Conservation (phyloP, 2,797 vertebrate species). For the Pseudochirops cupreus region DNA sequence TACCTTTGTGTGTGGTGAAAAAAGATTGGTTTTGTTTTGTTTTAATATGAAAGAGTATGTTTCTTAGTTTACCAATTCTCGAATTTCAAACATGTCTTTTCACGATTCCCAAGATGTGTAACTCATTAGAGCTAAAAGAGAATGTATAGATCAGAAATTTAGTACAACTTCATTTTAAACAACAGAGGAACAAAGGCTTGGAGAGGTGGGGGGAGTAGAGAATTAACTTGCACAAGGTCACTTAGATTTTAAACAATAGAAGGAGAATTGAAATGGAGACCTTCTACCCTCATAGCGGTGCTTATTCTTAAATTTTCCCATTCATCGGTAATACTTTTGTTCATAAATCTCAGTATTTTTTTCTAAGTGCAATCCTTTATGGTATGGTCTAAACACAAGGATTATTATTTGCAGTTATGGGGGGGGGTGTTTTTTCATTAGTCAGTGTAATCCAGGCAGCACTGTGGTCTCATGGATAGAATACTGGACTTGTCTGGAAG, state of each 20-base stretch:
- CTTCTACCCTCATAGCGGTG: neutral
- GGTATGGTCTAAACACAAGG: neutral
- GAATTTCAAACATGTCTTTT: slow-evolving; percentile 36
- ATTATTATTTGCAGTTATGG: neutral
- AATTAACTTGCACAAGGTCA: neutral
- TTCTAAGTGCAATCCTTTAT: neutral
- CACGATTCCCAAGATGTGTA: neutral
- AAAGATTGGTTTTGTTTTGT: neutral
- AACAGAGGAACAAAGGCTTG: neutral
- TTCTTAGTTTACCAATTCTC: slow-evolving; percentile 40
- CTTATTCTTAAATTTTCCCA: neutral
- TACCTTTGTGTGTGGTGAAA: slow-evolving; percentile 58
- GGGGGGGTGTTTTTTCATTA: neutral
- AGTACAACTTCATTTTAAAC: neutral
- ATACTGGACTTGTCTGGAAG: neutral
- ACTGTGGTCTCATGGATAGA: neutral
- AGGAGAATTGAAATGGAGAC: too few species aligned
- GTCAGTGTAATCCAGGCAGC: neutral
- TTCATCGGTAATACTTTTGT: neutral
- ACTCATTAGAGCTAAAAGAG: neutral
- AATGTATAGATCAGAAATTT: neutral
- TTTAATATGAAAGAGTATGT: slow-evolving; percentile 19
- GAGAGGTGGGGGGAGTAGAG: neutral
- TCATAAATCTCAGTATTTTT: neutral
- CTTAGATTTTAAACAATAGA: neutral